Percentiles rank a stretch among this genome's conserved stretches.
Conservation (phyloP, 2,888 invertebrate genomes). For the Gymnocheta viridis region DNA sequence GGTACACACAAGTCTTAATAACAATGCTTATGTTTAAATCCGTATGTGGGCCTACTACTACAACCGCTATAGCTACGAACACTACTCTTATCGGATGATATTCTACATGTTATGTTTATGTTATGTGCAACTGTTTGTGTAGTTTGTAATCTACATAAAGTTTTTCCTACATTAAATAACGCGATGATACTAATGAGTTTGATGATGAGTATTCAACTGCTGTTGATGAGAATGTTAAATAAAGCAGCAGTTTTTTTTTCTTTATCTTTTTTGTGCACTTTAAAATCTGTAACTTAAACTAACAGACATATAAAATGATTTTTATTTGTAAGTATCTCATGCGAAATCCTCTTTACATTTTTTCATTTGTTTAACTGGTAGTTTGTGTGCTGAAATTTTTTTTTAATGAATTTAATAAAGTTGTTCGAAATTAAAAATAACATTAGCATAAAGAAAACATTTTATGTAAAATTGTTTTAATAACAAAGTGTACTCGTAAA, state of each 20-base stretch:
- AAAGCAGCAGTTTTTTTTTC: background rate
- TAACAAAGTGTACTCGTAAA: background rate
- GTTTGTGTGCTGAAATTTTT: background rate
- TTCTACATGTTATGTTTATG: conserved; percentile 24
- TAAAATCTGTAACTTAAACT: background rate
- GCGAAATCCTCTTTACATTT: background rate
- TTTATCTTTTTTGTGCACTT: background rate
- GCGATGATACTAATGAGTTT: conserved; percentile 62
- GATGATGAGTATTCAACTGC: conserved; percentile 32
- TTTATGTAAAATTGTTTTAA: background rate
- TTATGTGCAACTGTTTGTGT: conserved; percentile 2
- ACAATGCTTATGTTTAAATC: background rate
- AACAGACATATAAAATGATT: background rate
- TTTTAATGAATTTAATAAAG: conserved; percentile 11
- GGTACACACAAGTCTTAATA: conserved; percentile 22
- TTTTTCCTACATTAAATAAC: conserved; percentile 32
- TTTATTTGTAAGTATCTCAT: background rate
- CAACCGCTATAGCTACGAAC: background rate
- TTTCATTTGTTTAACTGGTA: background rate
- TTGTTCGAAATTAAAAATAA: conserved; percentile 3
- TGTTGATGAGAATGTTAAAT: conserved; percentile 28
- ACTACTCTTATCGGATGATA: conserved; percentile 14
- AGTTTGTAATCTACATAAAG: conserved; percentile 19
- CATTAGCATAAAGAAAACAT: background rate
- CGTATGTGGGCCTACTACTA: background rate